Evolutionary conservation across 2,888 invertebrate genomes (phyloP), one percentile per base, ranked within the genome.

Genomic region (Acholoe squamosa): DNA sequence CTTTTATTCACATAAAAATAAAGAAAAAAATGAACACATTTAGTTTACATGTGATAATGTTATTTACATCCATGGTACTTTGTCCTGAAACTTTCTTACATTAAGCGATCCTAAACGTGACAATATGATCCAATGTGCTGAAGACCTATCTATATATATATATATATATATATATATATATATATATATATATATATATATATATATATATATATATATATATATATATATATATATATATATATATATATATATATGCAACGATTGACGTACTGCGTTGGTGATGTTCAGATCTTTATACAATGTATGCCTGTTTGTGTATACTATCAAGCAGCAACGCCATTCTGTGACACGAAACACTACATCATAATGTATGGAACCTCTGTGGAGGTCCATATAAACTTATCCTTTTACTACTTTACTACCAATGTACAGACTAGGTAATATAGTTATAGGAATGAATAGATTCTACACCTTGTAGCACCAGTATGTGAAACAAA

Each of bases 201-300:
- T 80, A 77, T 80, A 80, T 52, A 77, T 90, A 90, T 51, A 80
- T 77, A 76, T 43, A 71, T 89, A 90, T 90, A 80, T 33, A 90
- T 25, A 80, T 33, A 76, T 22, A 71, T 76, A 90, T 90, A 80
- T 31, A 5, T n/a, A 16, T 34, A 80, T 28, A 31, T 19, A 71
- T 76, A 19, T 67, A 25, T n/a, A n/a, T n/a, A n/a, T n/a, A n/a
- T n/a, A n/a, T n/a, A n/a, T n/a, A n/a, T n/a, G n/a, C n/a, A n/a
- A 34, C 22, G n/a, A 25, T 33, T 80, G 0, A 86, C 16, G 51
- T n/a, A 80, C 31, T 54, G 19, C n/a, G n/a, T n/a, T 54, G 54
- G 12, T 19, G 12, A 14, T 14, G 54, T 19, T 54, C 54, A 54
- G 54, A 54, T 19, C 54, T 54, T 19, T 19, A 14, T 19, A 54